These are phyloP conservation scores for Apodemus sylvaticus DNA, from an alignment of 2,113 vertebrate genomes.

Conservation along the genomic window DNA sequence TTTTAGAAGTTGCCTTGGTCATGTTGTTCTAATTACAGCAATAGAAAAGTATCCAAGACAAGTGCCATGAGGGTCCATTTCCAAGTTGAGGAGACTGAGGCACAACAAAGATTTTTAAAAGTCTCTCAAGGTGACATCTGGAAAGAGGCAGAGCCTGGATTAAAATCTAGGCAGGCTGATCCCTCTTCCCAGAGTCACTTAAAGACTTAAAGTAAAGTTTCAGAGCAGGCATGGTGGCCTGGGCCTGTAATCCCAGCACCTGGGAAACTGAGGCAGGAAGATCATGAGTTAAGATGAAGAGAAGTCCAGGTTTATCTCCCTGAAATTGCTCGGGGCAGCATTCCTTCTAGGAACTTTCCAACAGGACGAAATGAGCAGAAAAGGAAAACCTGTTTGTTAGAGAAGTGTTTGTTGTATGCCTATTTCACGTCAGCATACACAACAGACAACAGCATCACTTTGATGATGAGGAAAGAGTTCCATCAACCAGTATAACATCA, in stretches of 20 bases:
- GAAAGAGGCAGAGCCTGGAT: not conserved
- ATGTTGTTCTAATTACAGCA: not conserved
- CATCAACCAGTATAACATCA: not conserved
- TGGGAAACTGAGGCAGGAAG: not conserved
- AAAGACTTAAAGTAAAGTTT: slow-evolving; percentile 18
- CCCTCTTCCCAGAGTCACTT: not conserved
- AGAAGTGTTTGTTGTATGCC: not conserved
- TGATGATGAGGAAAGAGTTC: not conserved
- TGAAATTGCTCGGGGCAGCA: not conserved
- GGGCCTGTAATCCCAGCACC: not conserved
- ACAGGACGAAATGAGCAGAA: not conserved
- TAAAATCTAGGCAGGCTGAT: not conserved
- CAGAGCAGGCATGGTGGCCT: not conserved
- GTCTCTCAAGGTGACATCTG: not conserved
- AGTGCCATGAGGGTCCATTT: not conserved
- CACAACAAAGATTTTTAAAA: not conserved
- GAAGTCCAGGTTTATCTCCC: not conserved
- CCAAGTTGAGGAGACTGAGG: slow-evolving; percentile 39
- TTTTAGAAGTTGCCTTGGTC: not conserved
- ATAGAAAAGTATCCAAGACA: not conserved
- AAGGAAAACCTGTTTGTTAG: not conserved
- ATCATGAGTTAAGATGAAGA: not conserved
- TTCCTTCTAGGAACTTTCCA: not conserved
- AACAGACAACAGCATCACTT: not conserved
- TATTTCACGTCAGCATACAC: too few relatives aligned